phyloP scores from a whole-genome alignment of 2,888 invertebrate species.

The Augiades crinisus region DNA sequence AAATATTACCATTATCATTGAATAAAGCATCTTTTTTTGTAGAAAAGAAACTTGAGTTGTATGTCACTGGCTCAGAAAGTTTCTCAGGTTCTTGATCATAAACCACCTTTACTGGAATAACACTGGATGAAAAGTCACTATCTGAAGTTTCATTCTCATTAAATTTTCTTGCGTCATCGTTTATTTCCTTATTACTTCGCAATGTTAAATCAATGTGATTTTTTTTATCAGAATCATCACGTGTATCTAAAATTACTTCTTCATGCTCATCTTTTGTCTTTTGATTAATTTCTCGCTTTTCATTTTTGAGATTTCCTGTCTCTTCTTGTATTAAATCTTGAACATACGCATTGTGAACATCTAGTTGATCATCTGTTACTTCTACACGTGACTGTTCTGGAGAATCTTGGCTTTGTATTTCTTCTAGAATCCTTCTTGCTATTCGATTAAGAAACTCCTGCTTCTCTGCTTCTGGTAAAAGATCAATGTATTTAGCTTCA shows the following conservation, averaged over 20 bases:
- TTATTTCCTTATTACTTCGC: slow-evolving; percentile 28
- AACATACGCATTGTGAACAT: slow-evolving; percentile 51
- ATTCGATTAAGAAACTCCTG: slow-evolving; percentile 55
- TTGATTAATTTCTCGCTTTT: slow-evolving; percentile 22
- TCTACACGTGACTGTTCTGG: slow-evolving; percentile 40
- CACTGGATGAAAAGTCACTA: slow-evolving; percentile 15
- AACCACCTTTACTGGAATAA: slow-evolving; percentile 36
- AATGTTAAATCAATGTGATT: slow-evolving; percentile 37
- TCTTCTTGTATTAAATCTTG: slow-evolving; percentile 53
- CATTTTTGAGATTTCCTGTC: slow-evolving; percentile 37
- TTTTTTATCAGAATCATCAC: slow-evolving; percentile 26
- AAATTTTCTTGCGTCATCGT: slow-evolving; percentile 24
- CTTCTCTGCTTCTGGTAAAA: slow-evolving; percentile 58
- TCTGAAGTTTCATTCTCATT: slow-evolving; percentile 16
- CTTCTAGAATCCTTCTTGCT: slow-evolving; percentile 55
- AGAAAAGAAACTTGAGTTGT: neutral
- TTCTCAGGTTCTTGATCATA: slow-evolving; percentile 28
- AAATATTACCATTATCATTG: too few relatives aligned
- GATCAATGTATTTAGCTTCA: slow-evolving; percentile 57
- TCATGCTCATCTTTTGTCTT: neutral
- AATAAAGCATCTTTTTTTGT: too few relatives aligned
- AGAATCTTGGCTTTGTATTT: slow-evolving; percentile 42
- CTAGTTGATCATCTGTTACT: slow-evolving; percentile 46
- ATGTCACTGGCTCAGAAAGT: neutral
- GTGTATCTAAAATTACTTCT: too few relatives aligned